Conservation (phyloP, 53 echinoderm and acorn worm species). For the Glandiceps talaboti region DNA sequence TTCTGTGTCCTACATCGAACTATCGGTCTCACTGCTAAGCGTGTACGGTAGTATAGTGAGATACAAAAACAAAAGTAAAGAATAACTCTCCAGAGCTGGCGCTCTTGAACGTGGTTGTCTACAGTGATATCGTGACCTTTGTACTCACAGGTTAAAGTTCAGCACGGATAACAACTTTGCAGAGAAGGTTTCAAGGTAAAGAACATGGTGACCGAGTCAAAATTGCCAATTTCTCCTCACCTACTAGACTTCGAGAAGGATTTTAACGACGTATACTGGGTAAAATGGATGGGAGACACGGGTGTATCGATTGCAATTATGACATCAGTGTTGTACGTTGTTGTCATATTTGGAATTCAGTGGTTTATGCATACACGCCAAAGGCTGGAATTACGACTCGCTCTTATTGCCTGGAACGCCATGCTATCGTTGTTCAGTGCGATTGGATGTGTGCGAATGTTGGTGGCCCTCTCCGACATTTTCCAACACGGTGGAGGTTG, state of each 20-base stretch:
- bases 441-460: slow-evolving; percentile 49
- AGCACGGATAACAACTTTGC: too few relatives aligned
- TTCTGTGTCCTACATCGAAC: too few relatives aligned
- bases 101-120: too few relatives aligned
- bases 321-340: slow-evolving; percentile 54
- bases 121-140: too few relatives aligned
- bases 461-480: neutral
- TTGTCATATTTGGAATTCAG: slow-evolving; percentile 70
- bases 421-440: slow-evolving; percentile 70
- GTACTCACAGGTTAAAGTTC: too few relatives aligned
- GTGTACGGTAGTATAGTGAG: too few relatives aligned
- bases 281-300: slow-evolving; percentile 18
- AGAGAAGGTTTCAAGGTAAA: too few relatives aligned
- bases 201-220: neutral
- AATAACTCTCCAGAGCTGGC: too few relatives aligned
- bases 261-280: neutral
- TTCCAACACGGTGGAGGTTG: neutral
- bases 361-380: slow-evolving; percentile 45
- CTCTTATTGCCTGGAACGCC: slow-evolving; percentile 64
- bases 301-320: slow-evolving; percentile 54
- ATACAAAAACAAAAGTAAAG: too few relatives aligned
- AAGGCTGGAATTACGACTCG: slow-evolving; percentile 42
- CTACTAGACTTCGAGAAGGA: neutral
- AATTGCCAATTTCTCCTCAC: neutral
- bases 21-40: too few relatives aligned